Evolutionary conservation across 2,797 vertebrate species (phyloP), one percentile per base, ranked within the genome.

Genomic region (Anabas testudineus): DNA sequence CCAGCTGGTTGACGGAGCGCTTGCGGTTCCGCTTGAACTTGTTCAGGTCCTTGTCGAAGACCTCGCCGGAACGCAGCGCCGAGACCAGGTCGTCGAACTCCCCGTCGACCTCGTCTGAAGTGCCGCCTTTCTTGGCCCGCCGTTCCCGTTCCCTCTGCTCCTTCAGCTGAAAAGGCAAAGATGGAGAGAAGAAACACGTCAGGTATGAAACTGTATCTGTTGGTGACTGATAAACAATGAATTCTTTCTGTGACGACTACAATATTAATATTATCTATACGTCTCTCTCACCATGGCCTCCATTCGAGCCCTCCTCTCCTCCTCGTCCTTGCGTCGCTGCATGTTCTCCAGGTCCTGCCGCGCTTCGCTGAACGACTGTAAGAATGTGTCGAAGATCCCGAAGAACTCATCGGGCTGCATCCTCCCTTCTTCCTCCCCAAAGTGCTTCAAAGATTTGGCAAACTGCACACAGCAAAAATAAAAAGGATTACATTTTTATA

Each of bases 331-430:
- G 80, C 94, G 96, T 51, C 94, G 94, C 90, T 96, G 95, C 96
- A 97, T 98, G 88, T 97, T 96, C 88, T 99, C 97, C 87, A 98
- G 94, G 84, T 99, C 97, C 82, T 98, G 98, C 68, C 94, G 93
- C 13, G 98, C 97, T 85, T 99, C 98, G 0, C 75, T 80, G 87
- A 99, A 99, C 5, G 97, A 97, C 93, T 96, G 96, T 66, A 99
- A 86, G 92, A 99, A 99, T 75, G 95, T 95, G 90, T 99, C 97
- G 0, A 99, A 99, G 84, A 98, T 98, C 67, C 97, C 97, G 43
- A 99, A 99, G 95, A 99, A 99, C 84, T 99, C 97, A n/a, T 99
- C 97, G 0, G 98, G 98, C 92, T 99, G 97, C 96, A 98, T 96
- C 88, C 94, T 92, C 48, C 95, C 94, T 57, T 96, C 95, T 0